phyloP scores from a whole-genome alignment of 2,888 invertebrate genomes.

The Eupithecia centaureata region DNA sequence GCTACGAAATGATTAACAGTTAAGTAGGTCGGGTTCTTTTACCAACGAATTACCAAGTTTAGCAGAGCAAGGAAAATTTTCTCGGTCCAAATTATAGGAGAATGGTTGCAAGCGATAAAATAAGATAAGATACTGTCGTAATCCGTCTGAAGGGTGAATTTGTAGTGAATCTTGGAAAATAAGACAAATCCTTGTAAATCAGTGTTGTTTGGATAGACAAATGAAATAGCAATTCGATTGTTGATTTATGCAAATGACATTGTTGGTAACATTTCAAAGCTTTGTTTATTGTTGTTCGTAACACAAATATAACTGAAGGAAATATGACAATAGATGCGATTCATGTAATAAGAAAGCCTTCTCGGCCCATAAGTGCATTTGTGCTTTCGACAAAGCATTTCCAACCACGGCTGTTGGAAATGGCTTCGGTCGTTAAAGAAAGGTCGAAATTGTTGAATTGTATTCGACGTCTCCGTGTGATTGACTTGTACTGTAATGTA shows the following conservation, averaged over 20 bases:
- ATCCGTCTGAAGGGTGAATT: constrained; percentile 31
- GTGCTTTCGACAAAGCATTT: too few species aligned
- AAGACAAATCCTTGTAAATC: constrained; percentile 21
- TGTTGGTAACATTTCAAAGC: not conserved
- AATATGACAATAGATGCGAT: too few species aligned
- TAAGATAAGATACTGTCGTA: constrained; percentile 29
- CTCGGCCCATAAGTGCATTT: too few species aligned
- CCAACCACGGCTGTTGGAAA: too few species aligned
- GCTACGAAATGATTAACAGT: constrained; percentile 7
- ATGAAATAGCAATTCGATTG: not conserved
- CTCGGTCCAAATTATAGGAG: constrained; percentile 25
- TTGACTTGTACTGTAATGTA: too few species aligned
- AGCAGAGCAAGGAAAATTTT: constrained; percentile 23
- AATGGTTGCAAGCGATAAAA: constrained; percentile 29
- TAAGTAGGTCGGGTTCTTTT: constrained; percentile 21
- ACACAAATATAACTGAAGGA: not conserved
- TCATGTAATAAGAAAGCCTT: too few species aligned
- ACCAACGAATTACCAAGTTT: constrained; percentile 28
- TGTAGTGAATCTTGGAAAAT: constrained; percentile 30
- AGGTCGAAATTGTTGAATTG: too few species aligned
- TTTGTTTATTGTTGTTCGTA: not conserved
- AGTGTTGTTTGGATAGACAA: constrained; percentile 8
- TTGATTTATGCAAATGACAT: constrained; percentile 1
- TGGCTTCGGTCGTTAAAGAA: too few species aligned
- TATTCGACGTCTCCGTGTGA: too few species aligned